Evolutionary conservation across 35 echinoderm and acorn worm genomes (phyloP), one percentile per base, ranked within the genome.

Genomic region (Apostichopus parvimensis): DNA sequence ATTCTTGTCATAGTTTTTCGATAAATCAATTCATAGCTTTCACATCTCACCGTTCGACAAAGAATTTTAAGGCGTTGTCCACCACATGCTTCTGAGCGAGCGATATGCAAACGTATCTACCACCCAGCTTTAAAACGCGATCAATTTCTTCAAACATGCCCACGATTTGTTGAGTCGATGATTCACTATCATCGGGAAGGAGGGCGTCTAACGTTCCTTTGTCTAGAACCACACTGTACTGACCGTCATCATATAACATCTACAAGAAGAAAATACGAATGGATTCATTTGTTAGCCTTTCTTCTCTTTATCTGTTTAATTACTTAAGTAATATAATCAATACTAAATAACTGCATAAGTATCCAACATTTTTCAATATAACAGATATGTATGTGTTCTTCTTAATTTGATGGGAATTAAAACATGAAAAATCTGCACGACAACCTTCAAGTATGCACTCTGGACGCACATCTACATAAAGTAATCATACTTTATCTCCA

Each of bases 221-320:
- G 91, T 98, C 96, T 13, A 98, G 80, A 5, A 98, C 96, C 8
- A 94, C 96, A 92, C 89, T 92, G 79, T 92, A 95, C 21, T 93
- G 82, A 6, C 45, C 53, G 75, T 98, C 93, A 53, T 93, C 94
- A 85, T 92, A 95, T 12, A 82, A 90, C 94, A 98, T 98, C 96
- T 98, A 73, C 18, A 91, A 92, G 79, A 87, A 89, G 58, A 61
- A 0, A 61, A 45, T 45, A 45, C 1, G 2, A 45, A 45, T 45
- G 2, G 34, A 45, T 45, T 45, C 34, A 4, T 45, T 45, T 4
- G 34, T 45, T 45, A 45, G 2, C 34, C 34, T 45, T 4, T 45
- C 34, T 45, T 45, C 34, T 45, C 34, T 45, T 45, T 45, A 45
- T 45, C 34, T 45, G 34, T 45, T 45, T 4, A 45, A 45, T 45